Percentiles rank a stretch among this genome's conserved stretches.
Evolutionary conservation across 2,797 vertebrate species (phyloP).

Genomic region (Coilia nasus): DNA sequence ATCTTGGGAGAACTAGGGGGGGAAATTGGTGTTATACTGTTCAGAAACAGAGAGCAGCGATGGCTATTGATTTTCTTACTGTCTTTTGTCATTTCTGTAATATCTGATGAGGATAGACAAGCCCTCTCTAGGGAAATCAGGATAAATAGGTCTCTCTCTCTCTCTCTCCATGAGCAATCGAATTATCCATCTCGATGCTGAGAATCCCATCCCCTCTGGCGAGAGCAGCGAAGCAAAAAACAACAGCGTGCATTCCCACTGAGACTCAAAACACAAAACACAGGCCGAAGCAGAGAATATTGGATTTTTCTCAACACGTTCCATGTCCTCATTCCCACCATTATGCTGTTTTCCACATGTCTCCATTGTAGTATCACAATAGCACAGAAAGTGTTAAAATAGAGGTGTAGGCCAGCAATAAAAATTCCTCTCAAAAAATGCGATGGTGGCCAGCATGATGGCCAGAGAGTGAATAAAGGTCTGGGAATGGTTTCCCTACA

Average conservation of each 20-base stretch:
- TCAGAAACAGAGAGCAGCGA: neutral
- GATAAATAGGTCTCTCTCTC: conserved; percentile 43
- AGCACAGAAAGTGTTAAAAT: neutral
- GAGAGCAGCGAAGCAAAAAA: neutral
- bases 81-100: conserved; percentile 55
- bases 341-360: neutral
- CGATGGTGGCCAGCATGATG: neutral
- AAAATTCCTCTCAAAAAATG: neutral
- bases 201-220: conserved; percentile 1
- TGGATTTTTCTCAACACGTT: conserved; percentile 11
- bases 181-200: conserved; percentile 15
- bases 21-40: neutral
- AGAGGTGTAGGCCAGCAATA: neutral
- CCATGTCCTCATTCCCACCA: neutral
- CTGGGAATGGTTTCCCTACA: no score
- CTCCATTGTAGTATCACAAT: neutral
- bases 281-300: neutral
- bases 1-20: conserved; percentile 38
- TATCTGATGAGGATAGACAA: conserved; percentile 47
- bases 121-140: conserved; percentile 46
- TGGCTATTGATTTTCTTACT: conserved; percentile 57
- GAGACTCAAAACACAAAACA: neutral
- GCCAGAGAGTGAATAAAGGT: neutral
- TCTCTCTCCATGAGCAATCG: conserved; percentile 50
- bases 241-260: neutral